Percentiles rank a stretch among this genome's conserved stretches.
phyloP scores from a whole-genome alignment of 2,888 invertebrate genomes.

The Sycophila texana region DNA sequence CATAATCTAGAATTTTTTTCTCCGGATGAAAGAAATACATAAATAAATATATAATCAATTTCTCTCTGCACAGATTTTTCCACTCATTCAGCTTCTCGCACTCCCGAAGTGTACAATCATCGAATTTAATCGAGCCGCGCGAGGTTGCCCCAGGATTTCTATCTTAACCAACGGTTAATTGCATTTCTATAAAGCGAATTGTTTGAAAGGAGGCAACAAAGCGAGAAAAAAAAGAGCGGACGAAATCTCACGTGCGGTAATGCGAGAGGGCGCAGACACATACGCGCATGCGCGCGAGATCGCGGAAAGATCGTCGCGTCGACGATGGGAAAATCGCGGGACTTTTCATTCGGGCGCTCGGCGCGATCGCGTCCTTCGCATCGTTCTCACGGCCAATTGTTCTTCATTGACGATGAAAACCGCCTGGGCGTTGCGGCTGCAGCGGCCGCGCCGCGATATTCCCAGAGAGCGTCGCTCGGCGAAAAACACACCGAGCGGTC shows the following conservation, averaged over 20 bases:
- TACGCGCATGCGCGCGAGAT: background rate
- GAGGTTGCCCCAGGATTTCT: too few species aligned
- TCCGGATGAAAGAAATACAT: too few species aligned
- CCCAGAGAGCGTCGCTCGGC: conserved; percentile 42
- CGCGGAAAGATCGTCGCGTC: conserved; percentile 14
- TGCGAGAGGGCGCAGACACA: too few species aligned
- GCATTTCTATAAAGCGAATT: background rate
- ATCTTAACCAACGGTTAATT: background rate
- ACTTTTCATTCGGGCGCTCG: conserved; percentile 43
- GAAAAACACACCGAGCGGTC: background rate
- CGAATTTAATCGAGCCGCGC: too few species aligned
- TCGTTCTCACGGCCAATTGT: conserved; percentile 57
- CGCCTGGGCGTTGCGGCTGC: conserved; percentile 13
- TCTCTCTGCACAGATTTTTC: too few species aligned
- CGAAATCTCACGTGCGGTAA: conserved; percentile 3
- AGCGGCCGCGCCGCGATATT: conserved; percentile 19
- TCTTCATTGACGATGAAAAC: conserved; percentile 54
- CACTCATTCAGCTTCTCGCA: too few species aligned
- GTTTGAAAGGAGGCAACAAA: background rate
- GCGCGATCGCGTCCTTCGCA: conserved; percentile 55
- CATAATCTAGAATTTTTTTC: too few species aligned
- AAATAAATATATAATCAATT: too few species aligned
- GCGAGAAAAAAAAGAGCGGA: background rate
- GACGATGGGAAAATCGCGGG: conserved; percentile 50
- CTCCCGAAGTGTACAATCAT: too few species aligned